Conservation (phyloP, 2,888 invertebrate genomes). For the Altica lythri region DNA sequence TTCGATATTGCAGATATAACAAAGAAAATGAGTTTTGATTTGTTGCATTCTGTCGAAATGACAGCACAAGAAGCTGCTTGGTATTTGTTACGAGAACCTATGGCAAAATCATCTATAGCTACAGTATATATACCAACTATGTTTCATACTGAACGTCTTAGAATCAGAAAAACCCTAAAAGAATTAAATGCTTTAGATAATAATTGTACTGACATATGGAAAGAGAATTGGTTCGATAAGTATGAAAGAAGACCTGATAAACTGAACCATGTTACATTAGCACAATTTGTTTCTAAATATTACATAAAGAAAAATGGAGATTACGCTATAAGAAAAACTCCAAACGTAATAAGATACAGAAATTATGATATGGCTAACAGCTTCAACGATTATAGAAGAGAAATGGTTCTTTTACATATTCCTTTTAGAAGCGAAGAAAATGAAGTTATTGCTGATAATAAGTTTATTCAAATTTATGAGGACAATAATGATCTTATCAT, state of each 20-base stretch:
- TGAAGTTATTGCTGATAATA: conserved; percentile 49
- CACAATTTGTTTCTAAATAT: conserved; percentile 52
- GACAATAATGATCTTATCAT: conserved; percentile 47
- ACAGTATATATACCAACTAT: conserved; percentile 51
- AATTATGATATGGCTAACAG: conserved; percentile 49
- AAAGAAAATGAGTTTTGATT: conserved; percentile 36
- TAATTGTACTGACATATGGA: conserved; percentile 54
- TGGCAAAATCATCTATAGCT: conserved; percentile 48
- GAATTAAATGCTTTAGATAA: conserved; percentile 45
- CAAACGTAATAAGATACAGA: conserved; percentile 50
- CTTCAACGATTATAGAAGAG: conserved; percentile 48
- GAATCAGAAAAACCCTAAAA: conserved; percentile 47
- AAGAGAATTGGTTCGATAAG: conserved; percentile 53
- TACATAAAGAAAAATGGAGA: conserved; percentile 14
- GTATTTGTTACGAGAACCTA: conserved; percentile 55
- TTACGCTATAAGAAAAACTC: conserved; percentile 32
- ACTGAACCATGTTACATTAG: conserved; percentile 48
- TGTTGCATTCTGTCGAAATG: conserved; percentile 44
- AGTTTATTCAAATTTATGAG: conserved; percentile 47
- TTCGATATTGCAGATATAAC: conserved; percentile 40
- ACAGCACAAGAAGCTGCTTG: conserved; percentile 44
- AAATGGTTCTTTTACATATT: conserved; percentile 50
- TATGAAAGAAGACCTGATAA: conserved; percentile 53
- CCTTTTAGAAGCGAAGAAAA: conserved; percentile 51
- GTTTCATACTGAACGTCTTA: conserved; percentile 52